Evolutionary conservation across 2,113 vertebrate species (phyloP), one percentile per base, ranked within the genome.

Genomic region (Cryptomyrus ogoouensis): DNA sequence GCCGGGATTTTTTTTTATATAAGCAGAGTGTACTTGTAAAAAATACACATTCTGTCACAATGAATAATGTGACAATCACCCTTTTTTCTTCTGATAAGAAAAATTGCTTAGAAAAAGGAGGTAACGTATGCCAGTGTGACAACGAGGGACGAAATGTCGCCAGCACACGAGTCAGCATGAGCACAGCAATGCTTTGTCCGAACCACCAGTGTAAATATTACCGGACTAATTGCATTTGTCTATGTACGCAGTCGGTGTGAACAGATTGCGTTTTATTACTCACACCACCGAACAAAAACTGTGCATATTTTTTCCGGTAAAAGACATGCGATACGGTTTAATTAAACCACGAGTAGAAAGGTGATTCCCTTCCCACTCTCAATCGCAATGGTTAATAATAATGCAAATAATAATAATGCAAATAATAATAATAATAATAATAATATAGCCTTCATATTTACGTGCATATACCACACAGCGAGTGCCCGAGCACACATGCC

Each of bases 151-250:
- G 58, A 58, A 46, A 70, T 88, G 35, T 88, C 62, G 24, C 35
- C n/a, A 58, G 44, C 39, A 44, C 56, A 44, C 56, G 46, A 39
- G 70, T 31, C 70, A 21, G 12, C 49, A 44, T 52, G 47, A 21
- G 50, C 31, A 80, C 62, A 77, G 62, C 27, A 53, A 50, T 66
- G 44, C 93, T 94, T 93, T 94, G 94, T 94, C 92, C 92, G 56
- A 74, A 39, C 52, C 35, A 31, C n/a, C 39, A 27, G 83, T 15
- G 85, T 80, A 89, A 91, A 84, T 84, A 84, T 84, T 46, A 21
- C 21, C 91, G 83, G 91, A 47, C 90, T 92, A 90, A 92, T 91
- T 90, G 62, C 92, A 91, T 93, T 87, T 90, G 91, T 92, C 88
- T 90, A 83, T 91, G 84, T 90, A 91, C 50, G 86, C 56, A 58